Evolutionary conservation across 2,888 invertebrate species (phyloP), one percentile per base, ranked within the genome.

Genomic region (Sinelater perroti): DNA sequence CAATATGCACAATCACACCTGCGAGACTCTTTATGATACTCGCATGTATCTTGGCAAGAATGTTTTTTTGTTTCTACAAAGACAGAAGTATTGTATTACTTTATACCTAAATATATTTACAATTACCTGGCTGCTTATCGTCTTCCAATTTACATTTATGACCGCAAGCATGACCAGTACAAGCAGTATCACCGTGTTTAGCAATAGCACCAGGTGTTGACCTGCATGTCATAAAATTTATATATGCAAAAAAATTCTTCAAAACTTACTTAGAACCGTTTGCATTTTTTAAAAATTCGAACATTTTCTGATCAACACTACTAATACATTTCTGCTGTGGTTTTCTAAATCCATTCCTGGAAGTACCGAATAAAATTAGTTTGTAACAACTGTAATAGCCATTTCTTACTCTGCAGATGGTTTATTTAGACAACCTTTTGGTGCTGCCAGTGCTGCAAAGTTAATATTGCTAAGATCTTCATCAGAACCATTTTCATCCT

Each of bases 1-100:
- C 77, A 76, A 63, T 75, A 76, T 33, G 75, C 74, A 60, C 76
- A 77, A 62, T 75, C 76, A 61, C 77, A 77, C 62, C 72, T 75
- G 54, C 75, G 75, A 26, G 70, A 65, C 55, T 72, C 72, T 42
- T 71, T 72, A 36, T 71, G 70, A 52, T 81, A 67, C 36, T 69
- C 69, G 51, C 69, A 69, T 28, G 61, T 61, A 30, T 68, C 68
- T 54, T 66, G 66, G 45, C 63, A 67, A 36, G 63, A 60, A 52
- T 66, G 68, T 57, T 71, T 69, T 50, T 70, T 70, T 21, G 61
- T 45, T 35, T 68, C 68, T 67, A 44, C 11, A 61, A 68, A 21
- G 30, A 24, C 7, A 30, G n/a, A 3, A 5, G 30, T 30, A 30
- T 8, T 5, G 30, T 30, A 5, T 30, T 8, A 3, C 8, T 5